Evolutionary conservation across 2,888 invertebrate genomes (phyloP).

Genomic region (Allophyes oxyacanthae): DNA sequence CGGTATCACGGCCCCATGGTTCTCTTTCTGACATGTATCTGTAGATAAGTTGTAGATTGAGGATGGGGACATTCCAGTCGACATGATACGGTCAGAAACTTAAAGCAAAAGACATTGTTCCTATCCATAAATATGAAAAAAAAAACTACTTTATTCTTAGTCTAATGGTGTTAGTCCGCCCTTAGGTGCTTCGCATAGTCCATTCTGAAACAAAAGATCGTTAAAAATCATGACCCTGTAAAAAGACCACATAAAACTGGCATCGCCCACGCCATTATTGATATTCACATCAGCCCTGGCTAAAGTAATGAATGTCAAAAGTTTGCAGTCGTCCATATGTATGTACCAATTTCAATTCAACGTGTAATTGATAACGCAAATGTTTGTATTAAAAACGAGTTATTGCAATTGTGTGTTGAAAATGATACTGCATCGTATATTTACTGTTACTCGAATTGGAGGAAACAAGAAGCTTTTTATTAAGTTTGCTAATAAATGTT

Average conservation of each 20-base stretch:
- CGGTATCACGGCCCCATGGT: not conserved
- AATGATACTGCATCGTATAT: constrained; percentile 2
- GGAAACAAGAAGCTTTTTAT: constrained; percentile 16
- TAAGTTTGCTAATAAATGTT: constrained; percentile 13
- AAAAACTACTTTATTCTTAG: too few relatives aligned
- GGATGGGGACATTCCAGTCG: too few relatives aligned
- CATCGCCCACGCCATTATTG: constrained; percentile 5
- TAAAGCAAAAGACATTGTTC: too few relatives aligned
- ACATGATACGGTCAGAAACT: too few relatives aligned
- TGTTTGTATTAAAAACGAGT: constrained; percentile 18
- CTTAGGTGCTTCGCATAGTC: constrained; percentile 1
- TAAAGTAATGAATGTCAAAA: constrained; percentile 14
- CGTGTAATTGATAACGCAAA: constrained; percentile 17
- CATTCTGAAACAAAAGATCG: constrained; percentile 16
- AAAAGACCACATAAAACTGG: constrained; percentile 15
- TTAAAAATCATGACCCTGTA: constrained; percentile 12
- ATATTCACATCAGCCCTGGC: not conserved
- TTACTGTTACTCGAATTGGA: constrained; percentile 17
- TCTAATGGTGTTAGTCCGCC: not conserved
- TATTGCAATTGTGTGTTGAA: not conserved
- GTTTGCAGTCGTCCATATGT: not conserved
- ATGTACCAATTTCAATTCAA: not conserved
- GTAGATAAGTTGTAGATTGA: too few relatives aligned
- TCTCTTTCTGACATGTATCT: too few relatives aligned
- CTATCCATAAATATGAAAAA: too few relatives aligned